These are phyloP conservation scores for Pristiophorus japonicus DNA, from an alignment of 2,113 vertebrate genomes.

Conservation along the genomic window DNA sequence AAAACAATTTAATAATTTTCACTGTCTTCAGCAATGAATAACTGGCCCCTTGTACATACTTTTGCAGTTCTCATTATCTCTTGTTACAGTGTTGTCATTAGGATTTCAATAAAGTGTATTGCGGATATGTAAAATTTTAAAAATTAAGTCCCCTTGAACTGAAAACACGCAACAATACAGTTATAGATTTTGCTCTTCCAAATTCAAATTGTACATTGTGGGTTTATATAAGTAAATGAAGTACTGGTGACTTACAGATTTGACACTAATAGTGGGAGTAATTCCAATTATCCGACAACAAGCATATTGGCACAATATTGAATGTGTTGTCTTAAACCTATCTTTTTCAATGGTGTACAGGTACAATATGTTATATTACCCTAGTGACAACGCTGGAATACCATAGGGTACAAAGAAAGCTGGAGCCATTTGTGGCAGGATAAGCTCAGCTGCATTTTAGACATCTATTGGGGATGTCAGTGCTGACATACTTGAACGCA, in stretches of 20 bases:
- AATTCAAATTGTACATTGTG: not conserved
- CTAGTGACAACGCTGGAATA: not conserved
- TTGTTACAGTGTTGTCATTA: not conserved
- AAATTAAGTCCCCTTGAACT: not conserved
- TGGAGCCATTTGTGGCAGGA: not conserved
- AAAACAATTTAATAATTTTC: not conserved
- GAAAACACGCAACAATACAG: not conserved
- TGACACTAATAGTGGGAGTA: not conserved
- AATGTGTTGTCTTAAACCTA: not conserved
- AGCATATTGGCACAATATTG: not conserved
- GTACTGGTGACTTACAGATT: not conserved
- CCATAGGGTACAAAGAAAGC: not conserved
- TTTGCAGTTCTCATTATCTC: not conserved
- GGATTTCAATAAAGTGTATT: not conserved
- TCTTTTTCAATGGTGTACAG: not conserved
- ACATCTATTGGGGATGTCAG: not conserved
- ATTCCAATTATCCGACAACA: not conserved
- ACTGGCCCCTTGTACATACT: not conserved
- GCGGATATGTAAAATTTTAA: not conserved
- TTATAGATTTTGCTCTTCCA: constrained; percentile 2
- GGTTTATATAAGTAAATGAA: not conserved
- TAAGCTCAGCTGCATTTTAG: not conserved
- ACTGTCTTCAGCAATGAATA: not conserved
- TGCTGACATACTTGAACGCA: not conserved
- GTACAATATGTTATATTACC: not conserved